Percentiles rank a stretch among this genome's conserved stretches.
These are phyloP conservation scores for Champsocephalus gunnari DNA, from an alignment of 2,797 vertebrate species.

Conservation along the genomic window DNA sequence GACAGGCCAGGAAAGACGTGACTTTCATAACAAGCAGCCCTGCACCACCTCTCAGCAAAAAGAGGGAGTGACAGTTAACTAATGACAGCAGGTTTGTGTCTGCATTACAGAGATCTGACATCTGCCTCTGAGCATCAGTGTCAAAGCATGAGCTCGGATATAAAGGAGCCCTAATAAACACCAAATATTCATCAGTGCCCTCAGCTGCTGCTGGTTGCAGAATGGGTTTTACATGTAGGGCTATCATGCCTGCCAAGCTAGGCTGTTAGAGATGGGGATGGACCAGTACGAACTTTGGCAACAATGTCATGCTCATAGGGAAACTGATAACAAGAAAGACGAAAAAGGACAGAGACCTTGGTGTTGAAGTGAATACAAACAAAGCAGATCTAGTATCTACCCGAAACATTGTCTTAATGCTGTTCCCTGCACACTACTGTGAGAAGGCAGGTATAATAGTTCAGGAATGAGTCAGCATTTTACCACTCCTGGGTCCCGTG, in stretches of 20 bases:
- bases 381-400: neutral
- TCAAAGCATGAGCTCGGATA: constrained; percentile 27
- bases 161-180: constrained; percentile 33
- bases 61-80: constrained; percentile 46
- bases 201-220: constrained; percentile 16
- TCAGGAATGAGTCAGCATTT: no score
- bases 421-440: neutral
- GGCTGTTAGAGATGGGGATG: constrained; percentile 36
- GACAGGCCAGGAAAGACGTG: constrained; percentile 58
- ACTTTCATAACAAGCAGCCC: constrained; percentile 41
- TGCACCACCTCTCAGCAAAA: neutral
- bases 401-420: neutral
- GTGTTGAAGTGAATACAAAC: constrained; percentile 9
- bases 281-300: constrained; percentile 44
- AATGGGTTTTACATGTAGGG: constrained; percentile 32
- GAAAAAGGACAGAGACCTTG: constrained; percentile 12
- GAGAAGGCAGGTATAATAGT: neutral
- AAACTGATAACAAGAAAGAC: constrained; percentile 46
- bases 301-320: constrained; percentile 57
- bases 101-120: constrained; percentile 56
- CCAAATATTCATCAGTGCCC: constrained; percentile 41
- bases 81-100: constrained; percentile 57
- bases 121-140: constrained; percentile 53
- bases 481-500: no score
- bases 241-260: constrained; percentile 17